Base-by-base conservation (phyloP, 2,888 invertebrate species). In the Oligia fasciuncula region DNA sequence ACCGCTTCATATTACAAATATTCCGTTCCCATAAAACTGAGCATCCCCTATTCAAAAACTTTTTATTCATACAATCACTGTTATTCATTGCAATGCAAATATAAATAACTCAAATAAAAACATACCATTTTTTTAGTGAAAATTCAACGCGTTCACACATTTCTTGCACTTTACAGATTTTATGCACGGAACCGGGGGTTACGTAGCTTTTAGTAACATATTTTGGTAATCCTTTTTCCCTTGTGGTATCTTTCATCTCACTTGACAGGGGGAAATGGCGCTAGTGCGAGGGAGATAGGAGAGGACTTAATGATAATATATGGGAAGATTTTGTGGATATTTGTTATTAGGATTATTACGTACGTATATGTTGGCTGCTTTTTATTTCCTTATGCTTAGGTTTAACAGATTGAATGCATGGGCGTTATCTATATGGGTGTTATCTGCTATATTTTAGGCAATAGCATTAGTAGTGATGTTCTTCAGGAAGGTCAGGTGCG, bases 261-360 rank as follows among this genome's bases (percentile, higher is more conserved):
- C 49, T 54, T 75, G 77, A 77, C 77, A 60, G 51, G 29, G n/a
- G 74, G 57, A 77, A 77, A 73, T 75, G 62, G 77, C 4, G 14
- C 70, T 72, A 67, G 84, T 70, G 68, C 29, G 75, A 84, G 23
- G 0, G 63, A 73, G 80, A 68, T 46, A 80, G 65, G 6, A 54
- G 29, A 68, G 19, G 73, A 70, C 71, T 76, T 81, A 81, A 81
- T 84, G 78, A 76, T 81, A 81, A 81, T 81, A 73, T 77, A 85
- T 84, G 81, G 63, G 76, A 69, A 77, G 73, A 79, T 81, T 81
- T 60, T 81, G 74, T 72, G 74, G 76, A 78, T 81, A 84, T 85
- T 80, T 79, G 72, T 81, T 84, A 79, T 84, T 63, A 66, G 80
- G 84, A 84, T 81, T 84, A 76, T 78, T 77, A 75, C 17, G 35